Conservation (phyloP, 2,888 invertebrate species). For the Incurvaria masculella region DNA sequence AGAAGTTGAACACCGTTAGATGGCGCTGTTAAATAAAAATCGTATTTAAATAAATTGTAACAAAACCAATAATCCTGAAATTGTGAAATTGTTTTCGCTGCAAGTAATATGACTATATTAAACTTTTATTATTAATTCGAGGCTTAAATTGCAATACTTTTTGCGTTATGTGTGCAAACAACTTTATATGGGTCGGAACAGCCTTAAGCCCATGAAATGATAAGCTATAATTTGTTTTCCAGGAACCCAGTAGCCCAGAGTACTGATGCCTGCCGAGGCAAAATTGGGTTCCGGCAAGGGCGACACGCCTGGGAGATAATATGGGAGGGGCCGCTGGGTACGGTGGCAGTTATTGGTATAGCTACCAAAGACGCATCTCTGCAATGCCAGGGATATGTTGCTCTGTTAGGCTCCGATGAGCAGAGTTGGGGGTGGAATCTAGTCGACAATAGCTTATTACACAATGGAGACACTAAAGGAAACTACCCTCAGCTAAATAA, state of each 20-base stretch:
- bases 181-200: too few species aligned
- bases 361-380: constrained; percentile 92
- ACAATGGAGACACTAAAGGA: constrained; percentile 94
- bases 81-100: too few species aligned
- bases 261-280: constrained; percentile 91
- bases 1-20: too few species aligned
- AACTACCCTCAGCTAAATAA: constrained; percentile 93
- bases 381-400: constrained; percentile 94
- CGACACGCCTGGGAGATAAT: constrained; percentile 98
- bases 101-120: too few species aligned
- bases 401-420: constrained; percentile 91
- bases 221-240: too few species aligned
- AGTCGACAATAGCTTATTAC: constrained; percentile 94
- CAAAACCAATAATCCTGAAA: too few species aligned
- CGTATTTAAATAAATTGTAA: too few species aligned
- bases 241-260: constrained; percentile 98
- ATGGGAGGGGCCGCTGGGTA: constrained; percentile 98
- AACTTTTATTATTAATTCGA: too few species aligned
- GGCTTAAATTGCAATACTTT: too few species aligned
- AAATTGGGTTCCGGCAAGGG: constrained; percentile 87
- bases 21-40: too few species aligned
- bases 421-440: constrained; percentile 99
- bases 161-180: too few species aligned
- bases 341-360: constrained; percentile 95
- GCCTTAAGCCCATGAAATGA: too few species aligned